Percentiles rank a stretch among this genome's conserved stretches.
Conservation (phyloP, 2,888 invertebrate species). For the Ceraclea dissimilis region DNA sequence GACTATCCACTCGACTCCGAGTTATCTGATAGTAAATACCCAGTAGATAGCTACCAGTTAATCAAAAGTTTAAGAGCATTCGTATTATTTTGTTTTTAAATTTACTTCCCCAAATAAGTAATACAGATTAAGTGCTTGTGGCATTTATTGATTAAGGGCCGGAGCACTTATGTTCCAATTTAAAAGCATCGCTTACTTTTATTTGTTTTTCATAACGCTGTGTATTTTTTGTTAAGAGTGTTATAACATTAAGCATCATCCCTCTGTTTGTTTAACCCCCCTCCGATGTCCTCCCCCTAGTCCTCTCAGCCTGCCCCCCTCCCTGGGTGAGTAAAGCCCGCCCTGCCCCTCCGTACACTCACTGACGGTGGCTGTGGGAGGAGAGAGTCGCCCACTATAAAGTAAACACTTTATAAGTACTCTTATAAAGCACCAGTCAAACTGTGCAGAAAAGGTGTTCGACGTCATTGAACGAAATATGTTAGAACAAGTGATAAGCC, state of each 20-base stretch:
- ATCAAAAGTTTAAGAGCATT: too few species aligned
- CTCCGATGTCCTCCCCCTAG: neutral
- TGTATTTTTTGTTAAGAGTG: neutral
- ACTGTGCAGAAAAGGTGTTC: neutral
- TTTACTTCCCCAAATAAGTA: too few species aligned
- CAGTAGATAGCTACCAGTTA: too few species aligned
- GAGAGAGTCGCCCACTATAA: neutral
- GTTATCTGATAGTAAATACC: too few species aligned
- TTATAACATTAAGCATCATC: conserved; percentile 2
- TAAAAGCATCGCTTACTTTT: neutral
- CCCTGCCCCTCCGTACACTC: neutral
- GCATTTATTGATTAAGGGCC: neutral
- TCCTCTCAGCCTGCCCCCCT: neutral
- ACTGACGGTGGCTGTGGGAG: neutral
- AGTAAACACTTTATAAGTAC: conserved; percentile 21
- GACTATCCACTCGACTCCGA: too few species aligned
- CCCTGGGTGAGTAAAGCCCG: neutral
- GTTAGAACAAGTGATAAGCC: too few species aligned
- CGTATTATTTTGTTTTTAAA: too few species aligned
- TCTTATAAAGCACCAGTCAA: conserved; percentile 8
- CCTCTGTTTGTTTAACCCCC: conserved; percentile 1
- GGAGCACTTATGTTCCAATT: neutral
- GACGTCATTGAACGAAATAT: too few species aligned
- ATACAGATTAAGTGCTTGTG: too few species aligned
- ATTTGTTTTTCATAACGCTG: neutral